Conservation (phyloP, 2,888 invertebrate species). For the Diplolepis rosae region DNA sequence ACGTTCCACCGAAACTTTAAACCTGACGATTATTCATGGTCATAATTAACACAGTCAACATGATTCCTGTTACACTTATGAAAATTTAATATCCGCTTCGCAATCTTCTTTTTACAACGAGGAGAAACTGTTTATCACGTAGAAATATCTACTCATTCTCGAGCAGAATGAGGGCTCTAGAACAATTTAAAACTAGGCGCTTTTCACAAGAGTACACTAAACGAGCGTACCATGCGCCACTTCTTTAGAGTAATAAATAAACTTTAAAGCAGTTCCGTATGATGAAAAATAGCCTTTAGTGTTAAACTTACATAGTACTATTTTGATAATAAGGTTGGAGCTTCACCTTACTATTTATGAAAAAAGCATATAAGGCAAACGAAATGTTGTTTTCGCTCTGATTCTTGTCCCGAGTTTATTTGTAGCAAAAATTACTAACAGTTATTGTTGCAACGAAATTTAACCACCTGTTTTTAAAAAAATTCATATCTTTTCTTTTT, state of each 20-base stretch:
- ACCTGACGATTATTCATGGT: neutral
- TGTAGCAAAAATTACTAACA: too few relatives aligned
- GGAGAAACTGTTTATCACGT: conserved; percentile 4
- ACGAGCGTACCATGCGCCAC: neutral
- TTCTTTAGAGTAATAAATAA: conserved; percentile 38
- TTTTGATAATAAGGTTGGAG: conserved; percentile 6
- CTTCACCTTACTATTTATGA: neutral
- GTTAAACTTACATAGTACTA: neutral
- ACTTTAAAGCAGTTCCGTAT: conserved; percentile 40
- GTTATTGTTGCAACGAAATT: too few relatives aligned
- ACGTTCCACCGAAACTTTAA: conserved; percentile 8
- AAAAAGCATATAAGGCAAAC: neutral
- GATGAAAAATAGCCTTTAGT: neutral
- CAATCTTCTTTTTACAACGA: neutral
- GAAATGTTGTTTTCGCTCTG: neutral
- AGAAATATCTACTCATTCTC: neutral
- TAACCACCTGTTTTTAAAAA: too few relatives aligned
- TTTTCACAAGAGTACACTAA: neutral
- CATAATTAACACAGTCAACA: conserved; percentile 11
- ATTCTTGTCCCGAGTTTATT: too few relatives aligned
- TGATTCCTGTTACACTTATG: neutral
- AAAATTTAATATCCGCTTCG: conserved; percentile 20
- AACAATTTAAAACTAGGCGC: neutral
- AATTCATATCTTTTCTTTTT: too few relatives aligned
- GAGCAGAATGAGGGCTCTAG: neutral